A percentile compares a stretch with the other conserved stretches of the same genome.
Conservation (phyloP, 1,140 invertebrate genomes). For the Scaptomyza graminum region DNA sequence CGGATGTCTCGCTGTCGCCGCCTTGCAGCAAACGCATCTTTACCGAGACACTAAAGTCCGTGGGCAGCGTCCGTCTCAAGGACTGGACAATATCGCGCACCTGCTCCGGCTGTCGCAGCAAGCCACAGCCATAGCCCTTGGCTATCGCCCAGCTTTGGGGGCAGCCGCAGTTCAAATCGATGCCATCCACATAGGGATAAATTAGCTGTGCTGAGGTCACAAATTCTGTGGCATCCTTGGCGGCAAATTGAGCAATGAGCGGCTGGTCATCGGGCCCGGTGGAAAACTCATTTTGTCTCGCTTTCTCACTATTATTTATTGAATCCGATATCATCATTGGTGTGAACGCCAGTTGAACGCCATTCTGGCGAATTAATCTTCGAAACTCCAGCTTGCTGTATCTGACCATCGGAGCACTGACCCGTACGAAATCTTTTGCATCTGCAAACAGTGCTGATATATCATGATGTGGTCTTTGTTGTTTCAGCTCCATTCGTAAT, state of each 20-base stretch:
- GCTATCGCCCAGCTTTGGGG: conserved; percentile 97
- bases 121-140: conserved; percentile 94
- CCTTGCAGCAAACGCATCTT: conserved; percentile 92
- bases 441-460: conserved; percentile 88
- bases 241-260: conserved; percentile 97
- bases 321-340: conserved; percentile 98
- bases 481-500: conserved; percentile 41
- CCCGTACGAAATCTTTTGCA: conserved; percentile 86
- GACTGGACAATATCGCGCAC: conserved; percentile 92
- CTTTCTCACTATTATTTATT: conserved; percentile 94
- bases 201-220: conserved; percentile 93
- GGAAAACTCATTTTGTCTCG: conserved; percentile 94
- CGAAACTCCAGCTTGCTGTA: conserved; percentile 91
- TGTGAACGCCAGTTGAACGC: conserved; percentile 95
- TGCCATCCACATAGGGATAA: conserved; percentile 93
- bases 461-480: conserved; percentile 80
- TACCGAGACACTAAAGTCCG: conserved; percentile 94
- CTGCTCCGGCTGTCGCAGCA: conserved; percentile 93
- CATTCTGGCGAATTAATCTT: conserved; percentile 86
- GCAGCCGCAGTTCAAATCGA: conserved; percentile 98
- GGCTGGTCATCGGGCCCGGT: conserved; percentile 92
- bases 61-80: conserved; percentile 89
- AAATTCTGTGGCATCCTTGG: conserved; percentile 93
- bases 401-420: conserved; percentile 98
- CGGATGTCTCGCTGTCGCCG: conserved; percentile 54